Evolutionary conservation across 1,140 invertebrate genomes (phyloP).

Genomic region (Drosophila ogumai): DNA sequence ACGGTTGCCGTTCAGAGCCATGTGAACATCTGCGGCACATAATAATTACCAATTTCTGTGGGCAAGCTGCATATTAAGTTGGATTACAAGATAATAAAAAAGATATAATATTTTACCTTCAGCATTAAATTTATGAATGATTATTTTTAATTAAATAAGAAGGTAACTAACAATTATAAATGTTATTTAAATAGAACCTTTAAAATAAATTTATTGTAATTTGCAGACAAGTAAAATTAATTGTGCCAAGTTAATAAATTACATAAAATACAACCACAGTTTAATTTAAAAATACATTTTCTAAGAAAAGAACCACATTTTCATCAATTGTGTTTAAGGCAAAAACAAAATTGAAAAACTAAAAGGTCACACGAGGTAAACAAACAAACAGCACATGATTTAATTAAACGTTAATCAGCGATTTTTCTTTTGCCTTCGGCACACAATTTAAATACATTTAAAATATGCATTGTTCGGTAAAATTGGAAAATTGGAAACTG

Average conservation of each 20-base stretch:
- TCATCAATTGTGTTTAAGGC: not conserved
- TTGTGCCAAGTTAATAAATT: not conserved
- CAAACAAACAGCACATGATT: constrained; percentile 17
- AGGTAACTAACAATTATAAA: not conserved
- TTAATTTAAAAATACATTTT: not conserved
- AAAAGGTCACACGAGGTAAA: constrained; percentile 16
- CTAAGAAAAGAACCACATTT: not conserved
- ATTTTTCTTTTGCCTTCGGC: not conserved
- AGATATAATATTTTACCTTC: not conserved
- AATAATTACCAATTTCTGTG: constrained; percentile 11
- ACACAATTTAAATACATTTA: constrained; percentile 32
- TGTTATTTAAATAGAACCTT: not conserved
- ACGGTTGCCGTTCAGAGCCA: constrained; percentile 4
- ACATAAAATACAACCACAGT: not conserved
- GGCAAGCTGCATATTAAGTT: constrained; percentile 11
- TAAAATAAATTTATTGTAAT: not conserved
- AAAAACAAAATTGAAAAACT: constrained; percentile 7
- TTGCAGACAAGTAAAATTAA: not conserved
- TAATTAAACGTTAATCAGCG: constrained; percentile 22
- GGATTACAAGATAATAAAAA: not conserved
- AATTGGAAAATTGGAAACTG: constrained; percentile 12
- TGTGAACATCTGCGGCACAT: constrained; percentile 3
- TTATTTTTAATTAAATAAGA: not conserved
- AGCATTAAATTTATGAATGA: too few relatives aligned
- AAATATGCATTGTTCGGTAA: constrained; percentile 17